Conservation (phyloP, 2,888 invertebrate species). For the Cryptus viduatorius region DNA sequence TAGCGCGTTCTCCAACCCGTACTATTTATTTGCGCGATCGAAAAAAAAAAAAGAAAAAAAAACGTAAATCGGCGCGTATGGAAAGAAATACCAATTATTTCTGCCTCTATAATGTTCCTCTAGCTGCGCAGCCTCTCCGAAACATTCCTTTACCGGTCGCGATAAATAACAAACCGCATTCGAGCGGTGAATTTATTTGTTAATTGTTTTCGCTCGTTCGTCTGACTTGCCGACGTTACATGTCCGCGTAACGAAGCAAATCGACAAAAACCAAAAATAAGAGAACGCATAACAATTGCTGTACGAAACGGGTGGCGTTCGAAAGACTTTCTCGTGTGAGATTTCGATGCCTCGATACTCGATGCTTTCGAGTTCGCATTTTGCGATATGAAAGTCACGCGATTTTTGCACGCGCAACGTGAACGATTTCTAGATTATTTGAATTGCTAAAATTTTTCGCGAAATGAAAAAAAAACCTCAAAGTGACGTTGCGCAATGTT, state of each 20-base stretch:
- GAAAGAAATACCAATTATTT: conserved; percentile 45
- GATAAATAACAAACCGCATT: conserved; percentile 40
- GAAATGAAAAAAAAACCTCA: conserved; percentile 52
- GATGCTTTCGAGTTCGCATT: conserved; percentile 20
- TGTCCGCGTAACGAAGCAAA: not conserved
- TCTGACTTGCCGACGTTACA: not conserved
- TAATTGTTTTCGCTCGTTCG: not conserved
- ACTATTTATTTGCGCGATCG: conserved; percentile 29
- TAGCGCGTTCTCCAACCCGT: not conserved
- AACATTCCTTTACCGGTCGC: not conserved
- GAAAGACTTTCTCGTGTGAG: conserved; percentile 50
- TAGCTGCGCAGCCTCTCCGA: not conserved
- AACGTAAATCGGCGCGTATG: not conserved
- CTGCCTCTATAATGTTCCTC: conserved; percentile 41
- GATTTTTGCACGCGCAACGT: conserved; percentile 49
- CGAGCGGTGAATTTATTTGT: conserved; percentile 6
- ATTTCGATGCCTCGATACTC: conserved; percentile 26
- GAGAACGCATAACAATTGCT: not conserved
- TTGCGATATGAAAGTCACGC: conserved; percentile 46
- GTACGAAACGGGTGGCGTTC: not conserved
- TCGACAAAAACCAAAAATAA: not conserved
- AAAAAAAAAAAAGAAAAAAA: not conserved
- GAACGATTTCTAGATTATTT: conserved; percentile 65
- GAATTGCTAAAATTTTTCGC: conserved; percentile 58
- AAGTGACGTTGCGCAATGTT: conserved; percentile 45